phyloP scores from a whole-genome alignment of 2,888 invertebrate species.

The Drosophila lutescens region DNA sequence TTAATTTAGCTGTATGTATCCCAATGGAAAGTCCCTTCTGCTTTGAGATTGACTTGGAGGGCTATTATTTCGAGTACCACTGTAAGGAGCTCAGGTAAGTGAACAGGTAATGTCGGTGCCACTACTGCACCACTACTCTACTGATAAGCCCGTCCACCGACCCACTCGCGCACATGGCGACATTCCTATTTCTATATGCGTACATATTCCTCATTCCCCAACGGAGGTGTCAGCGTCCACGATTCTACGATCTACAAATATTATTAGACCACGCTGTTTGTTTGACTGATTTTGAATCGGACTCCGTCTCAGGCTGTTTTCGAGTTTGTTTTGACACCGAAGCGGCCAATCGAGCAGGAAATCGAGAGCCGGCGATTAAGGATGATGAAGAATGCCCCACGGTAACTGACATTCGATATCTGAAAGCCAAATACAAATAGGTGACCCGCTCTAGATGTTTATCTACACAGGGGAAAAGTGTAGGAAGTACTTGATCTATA shows the following conservation, averaged over 20 bases:
- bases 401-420: constrained; percentile 34
- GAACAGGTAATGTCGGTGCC: constrained; percentile 28
- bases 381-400: constrained; percentile 42
- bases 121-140: constrained; percentile 13
- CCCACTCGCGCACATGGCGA: constrained; percentile 36
- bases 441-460: constrained; percentile 54
- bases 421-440: constrained; percentile 31
- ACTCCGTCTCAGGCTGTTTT: constrained; percentile 22
- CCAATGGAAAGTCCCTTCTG: neutral
- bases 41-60: neutral
- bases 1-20: too few relatives aligned
- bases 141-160: constrained; percentile 36
- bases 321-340: constrained; percentile 40
- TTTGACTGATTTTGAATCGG: constrained; percentile 22
- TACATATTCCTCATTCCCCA: constrained; percentile 19
- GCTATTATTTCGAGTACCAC: neutral
- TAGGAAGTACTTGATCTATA: too few relatives aligned
- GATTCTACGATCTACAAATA: constrained; percentile 43
- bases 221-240: constrained; percentile 25
- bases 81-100: constrained; percentile 14
- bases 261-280: constrained; percentile 28
- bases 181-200: constrained; percentile 25
- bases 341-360: constrained; percentile 33
- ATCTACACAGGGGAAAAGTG: constrained; percentile 30
- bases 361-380: constrained; percentile 12